Evolutionary conservation across 2,113 vertebrate species (phyloP), one percentile per base, ranked within the genome.

Genomic region (Ophthalmolycus amberensis): DNA sequence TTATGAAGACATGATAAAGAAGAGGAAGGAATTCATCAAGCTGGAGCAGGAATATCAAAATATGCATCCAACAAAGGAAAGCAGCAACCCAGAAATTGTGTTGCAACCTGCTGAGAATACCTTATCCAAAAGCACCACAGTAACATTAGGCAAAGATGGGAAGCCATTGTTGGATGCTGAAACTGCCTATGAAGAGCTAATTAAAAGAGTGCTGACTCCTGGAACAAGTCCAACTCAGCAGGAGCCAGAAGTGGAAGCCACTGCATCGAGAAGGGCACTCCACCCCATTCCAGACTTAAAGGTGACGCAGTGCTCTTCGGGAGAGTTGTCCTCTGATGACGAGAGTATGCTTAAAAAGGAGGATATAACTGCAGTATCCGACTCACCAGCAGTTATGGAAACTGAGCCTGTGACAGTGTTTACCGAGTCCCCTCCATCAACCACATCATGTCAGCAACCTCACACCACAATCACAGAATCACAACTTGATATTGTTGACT

Each of bases 231-330:
- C 97, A 76, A 97, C 96, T 75, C 96, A 96, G 40, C 86, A 91
- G 66, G 79, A 88, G 42, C 87, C 95, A 64, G 94, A 83, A 66
- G 32, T 80, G 9, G 87, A 91, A 78, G 93, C 92, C 32, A 85
- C 94, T 80, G 93, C 94, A 52, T 92, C 90, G 52, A 95, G 94
- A 92, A 96, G 94, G 71, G 88, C 95, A 76, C 95, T 96, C 27
- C 95, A 96, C 60, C 96, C 98, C 66, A 99, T 99, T 86, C 98
- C 98, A 83, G 98, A 99, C 93, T 95, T 99, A 88, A 98, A 94
- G 94, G 98, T 99, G 90, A 99, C 98, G 6, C 98, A 99, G 71
- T 99, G 99, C 86, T 99, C 99, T 88, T 98, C 98, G 48, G 89
- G 96, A 91, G 98, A 99, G 91, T 80, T 96, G 68, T 97, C 97